These are phyloP conservation scores for Vulpes vulpes DNA, from an alignment of 2,113 vertebrate genomes.

Conservation along the genomic window DNA sequence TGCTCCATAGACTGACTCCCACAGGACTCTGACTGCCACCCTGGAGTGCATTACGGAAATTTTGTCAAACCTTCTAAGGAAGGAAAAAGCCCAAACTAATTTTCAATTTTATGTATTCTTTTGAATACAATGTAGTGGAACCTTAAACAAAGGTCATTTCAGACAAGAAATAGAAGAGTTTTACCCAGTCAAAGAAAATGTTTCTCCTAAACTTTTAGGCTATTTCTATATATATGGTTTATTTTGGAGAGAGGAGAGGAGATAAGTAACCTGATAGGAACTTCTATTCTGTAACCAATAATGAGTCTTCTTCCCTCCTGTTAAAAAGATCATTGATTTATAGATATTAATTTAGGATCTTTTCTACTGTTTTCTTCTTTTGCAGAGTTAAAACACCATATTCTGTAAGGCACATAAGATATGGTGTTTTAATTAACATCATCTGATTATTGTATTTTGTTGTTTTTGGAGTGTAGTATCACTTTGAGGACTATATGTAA, in stretches of 20 bases:
- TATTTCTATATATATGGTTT: background rate
- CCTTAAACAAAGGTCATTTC: slow-evolving; percentile 30
- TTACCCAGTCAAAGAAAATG: background rate
- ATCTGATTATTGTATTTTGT: background rate
- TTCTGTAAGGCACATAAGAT: background rate
- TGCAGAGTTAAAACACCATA: too few relatives aligned
- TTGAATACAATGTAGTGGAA: background rate
- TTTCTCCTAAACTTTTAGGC: background rate
- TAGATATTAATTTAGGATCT: background rate
- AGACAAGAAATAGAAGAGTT: slow-evolving; percentile 21
- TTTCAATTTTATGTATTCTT: slow-evolving; percentile 33
- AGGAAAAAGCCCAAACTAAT: background rate
- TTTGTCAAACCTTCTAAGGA: slow-evolving; percentile 18
- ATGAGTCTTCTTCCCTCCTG: background rate
- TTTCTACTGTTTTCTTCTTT: slow-evolving; percentile 37
- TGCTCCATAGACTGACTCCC: background rate
- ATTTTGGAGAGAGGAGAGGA: background rate
- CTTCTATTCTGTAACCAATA: slow-evolving; percentile 4
- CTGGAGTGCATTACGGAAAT: background rate
- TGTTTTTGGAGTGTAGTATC: slow-evolving; percentile 14
- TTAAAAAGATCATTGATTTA: slow-evolving; percentile 7
- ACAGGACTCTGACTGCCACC: background rate
- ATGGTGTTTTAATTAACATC: background rate
- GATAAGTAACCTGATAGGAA: background rate
- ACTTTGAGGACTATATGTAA: background rate